Evolutionary conservation across 2,888 invertebrate genomes (phyloP), one percentile per base, ranked within the genome.

Genomic region (Plebejus anna): DNA sequence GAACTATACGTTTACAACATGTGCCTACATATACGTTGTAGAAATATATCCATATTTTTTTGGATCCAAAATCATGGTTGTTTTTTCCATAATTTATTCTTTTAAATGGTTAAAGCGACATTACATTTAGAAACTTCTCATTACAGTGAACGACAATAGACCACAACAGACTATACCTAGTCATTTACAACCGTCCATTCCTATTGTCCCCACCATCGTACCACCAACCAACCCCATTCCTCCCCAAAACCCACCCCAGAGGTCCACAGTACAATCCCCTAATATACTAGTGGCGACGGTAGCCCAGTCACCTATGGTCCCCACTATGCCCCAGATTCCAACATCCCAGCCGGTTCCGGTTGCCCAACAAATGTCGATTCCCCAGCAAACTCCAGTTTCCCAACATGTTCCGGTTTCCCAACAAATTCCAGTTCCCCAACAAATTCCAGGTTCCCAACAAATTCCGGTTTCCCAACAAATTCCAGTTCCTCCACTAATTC

Each of bases 141-240:
- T 85, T 89, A 16, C 88, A 91, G 92, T 87, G 13, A 85, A 88
- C 82, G 90, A 90, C 84, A 85, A 86, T 81, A 85, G 84, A 75
- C 84, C 91, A 0, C 77, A 86, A 0, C 80, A 88, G 1, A 83
- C 72, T 77, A 78, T 86, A 7, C 86, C 88, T 5, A 81, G 83
- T 70, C 88, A 87, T 83, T 84, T 88, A 86, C 89, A 89, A 79
- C 85, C 89, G 0, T 79, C 87, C 1, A 81, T 88, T 5, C 88
- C 89, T 0, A 77, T 86, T 1, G 80, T 89, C 28, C 90, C 91
- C n/a, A 87, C 89, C 51, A 83, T 90, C 7, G 79, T 90, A 70
- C 90, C 91, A 11, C 81, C 86, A 55, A 79, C 82, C 82, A 86
- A 85, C 83, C 84, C 85, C 75, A 82, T 86, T 73, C 85, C 83